Evolutionary conservation across 2,113 vertebrate species (phyloP), one percentile per base, ranked within the genome.

Genomic region (Guaruba guarouba): DNA sequence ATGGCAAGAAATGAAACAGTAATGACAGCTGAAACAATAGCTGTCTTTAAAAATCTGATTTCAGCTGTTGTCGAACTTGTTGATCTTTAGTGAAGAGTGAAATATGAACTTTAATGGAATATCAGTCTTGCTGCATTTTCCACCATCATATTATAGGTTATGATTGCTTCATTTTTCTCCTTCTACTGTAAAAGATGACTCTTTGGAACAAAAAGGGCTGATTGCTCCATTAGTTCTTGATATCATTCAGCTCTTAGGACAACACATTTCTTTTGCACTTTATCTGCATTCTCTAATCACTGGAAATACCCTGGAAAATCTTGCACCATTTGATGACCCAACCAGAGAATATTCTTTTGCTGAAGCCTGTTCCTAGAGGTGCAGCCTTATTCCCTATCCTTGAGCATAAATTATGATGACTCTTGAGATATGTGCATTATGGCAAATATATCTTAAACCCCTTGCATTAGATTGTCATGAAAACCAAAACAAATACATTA

Each of bases 1-100:
- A 82, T 92, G 76, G 59, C 86, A 91, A 96, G 70, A 67, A 95
- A 61, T 59, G 64, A 93, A 94, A 95, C 97, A 86, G 46, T 62
- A 96, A 77, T 69, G 54, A 77, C 69, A 90, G 83, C 63, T 93
- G 88, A 95, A 95, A 95, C 51, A 92, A 81, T 82, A 89, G 82
- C 83, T 91, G 44, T 19, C 63, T 84, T 81, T 86, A 91, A 77
- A 86, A 80, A 76, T 80, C 49, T 41, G 35, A 80, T 79, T 84
- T 82, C 80, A 85, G 85, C 69, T 75, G 39, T 41, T 79, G 61
- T 86, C 75, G 75, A 91, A 92, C 82, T 90, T 91, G 66, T 91
- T 84, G 88, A 77, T 93, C 76, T 68, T 85, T 75, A 93, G 76
- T 63, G 69, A 96, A 94, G 96, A 96, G 83, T 35, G 35, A 93